Evolutionary conservation across 1,140 invertebrate species (phyloP).

Genomic region (Danaus plexippus): DNA sequence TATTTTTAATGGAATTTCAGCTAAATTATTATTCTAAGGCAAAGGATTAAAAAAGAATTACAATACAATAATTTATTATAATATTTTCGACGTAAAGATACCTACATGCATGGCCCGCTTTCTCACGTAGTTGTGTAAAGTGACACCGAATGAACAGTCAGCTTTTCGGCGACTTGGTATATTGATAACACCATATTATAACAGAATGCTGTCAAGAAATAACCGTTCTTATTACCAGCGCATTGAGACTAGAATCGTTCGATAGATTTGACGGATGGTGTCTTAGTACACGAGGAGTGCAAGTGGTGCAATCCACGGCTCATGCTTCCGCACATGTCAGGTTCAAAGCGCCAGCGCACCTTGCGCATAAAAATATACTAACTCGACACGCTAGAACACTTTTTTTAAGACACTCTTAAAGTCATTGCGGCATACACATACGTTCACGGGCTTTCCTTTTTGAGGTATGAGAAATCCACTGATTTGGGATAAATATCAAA

Average conservation of each 20-base stretch:
- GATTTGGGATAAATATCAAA: no score
- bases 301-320: constrained; percentile 22
- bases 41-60: constrained; percentile 1
- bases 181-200: constrained; percentile 3
- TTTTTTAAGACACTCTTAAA: no score
- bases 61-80: constrained; percentile 5
- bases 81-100: constrained; percentile 9
- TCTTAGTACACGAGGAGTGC: constrained; percentile 8
- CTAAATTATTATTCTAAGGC: constrained; percentile 9
- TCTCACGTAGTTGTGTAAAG: constrained; percentile 38
- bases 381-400: no score
- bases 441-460: no score
- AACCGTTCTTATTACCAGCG: background rate
- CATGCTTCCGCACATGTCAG: constrained; percentile 21
- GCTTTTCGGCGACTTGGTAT: constrained; percentile 27
- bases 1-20: background rate
- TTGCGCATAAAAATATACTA: constrained; percentile 29
- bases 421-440: no score
- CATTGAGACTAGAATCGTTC: constrained; percentile 2
- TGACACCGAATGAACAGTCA: constrained; percentile 39
- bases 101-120: constrained; percentile 27
- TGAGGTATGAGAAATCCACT: no score
- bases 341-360: constrained; percentile 26
- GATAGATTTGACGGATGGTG: background rate
- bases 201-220: background rate